phyloP scores from a whole-genome alignment of 2,113 vertebrate genomes.

The Arenaria interpres region DNA sequence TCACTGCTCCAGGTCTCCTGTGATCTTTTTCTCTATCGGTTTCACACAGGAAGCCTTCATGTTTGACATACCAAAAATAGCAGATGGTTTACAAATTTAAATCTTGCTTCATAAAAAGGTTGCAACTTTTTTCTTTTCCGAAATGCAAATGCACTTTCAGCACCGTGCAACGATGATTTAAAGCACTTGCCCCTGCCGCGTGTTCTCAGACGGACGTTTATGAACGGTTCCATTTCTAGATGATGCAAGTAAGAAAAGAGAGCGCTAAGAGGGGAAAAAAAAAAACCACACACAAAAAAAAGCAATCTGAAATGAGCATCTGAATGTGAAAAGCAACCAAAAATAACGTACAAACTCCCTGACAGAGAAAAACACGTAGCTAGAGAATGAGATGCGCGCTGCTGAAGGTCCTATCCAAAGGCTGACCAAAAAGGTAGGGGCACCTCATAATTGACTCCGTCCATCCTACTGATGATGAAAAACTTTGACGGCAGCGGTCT shows the following conservation, averaged over 20 bases:
- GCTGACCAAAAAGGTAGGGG: not conserved
- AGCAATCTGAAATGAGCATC: not conserved
- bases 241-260: not conserved
- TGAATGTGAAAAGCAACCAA: not conserved
- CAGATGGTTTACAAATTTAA: not conserved
- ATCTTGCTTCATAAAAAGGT: not conserved
- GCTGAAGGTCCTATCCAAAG: not conserved
- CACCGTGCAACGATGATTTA: not conserved
- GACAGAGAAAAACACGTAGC: not conserved
- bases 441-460: not conserved
- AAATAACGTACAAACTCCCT: not conserved
- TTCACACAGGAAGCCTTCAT: slow-evolving; percentile 37
- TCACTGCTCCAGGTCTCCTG: slow-evolving; percentile 31
- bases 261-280: not conserved
- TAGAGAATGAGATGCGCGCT: not conserved
- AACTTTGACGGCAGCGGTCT: not conserved
- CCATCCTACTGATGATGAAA: not conserved
- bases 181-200: not conserved
- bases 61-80: slow-evolving; percentile 38
- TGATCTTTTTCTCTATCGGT: slow-evolving; percentile 15
- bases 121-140: not conserved
- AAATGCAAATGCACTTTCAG: not conserved
- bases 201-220: not conserved
- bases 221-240: not conserved
- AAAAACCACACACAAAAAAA: not conserved